Evolutionary conservation across 2,888 invertebrate genomes (phyloP).

Genomic region (Drosophila subsilvestris): DNA sequence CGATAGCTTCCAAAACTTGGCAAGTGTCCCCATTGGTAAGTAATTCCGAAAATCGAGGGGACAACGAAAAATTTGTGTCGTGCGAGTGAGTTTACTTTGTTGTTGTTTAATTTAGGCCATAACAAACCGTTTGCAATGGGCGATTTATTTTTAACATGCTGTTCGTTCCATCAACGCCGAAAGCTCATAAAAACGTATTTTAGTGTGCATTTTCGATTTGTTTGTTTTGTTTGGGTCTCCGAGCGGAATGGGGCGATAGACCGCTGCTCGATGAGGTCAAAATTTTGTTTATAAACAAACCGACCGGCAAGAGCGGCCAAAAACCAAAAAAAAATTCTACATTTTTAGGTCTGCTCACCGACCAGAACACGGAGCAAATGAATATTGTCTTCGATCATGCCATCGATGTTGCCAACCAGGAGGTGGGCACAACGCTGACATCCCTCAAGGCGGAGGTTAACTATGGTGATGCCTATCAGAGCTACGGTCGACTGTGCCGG

Average conservation of each 20-base stretch:
- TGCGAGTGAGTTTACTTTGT: conserved; percentile 23
- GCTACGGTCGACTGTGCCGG: conserved; percentile 85
- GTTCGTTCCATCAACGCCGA: conserved; percentile 74
- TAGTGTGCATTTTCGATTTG: conserved; percentile 56
- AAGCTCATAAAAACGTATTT: conserved; percentile 71
- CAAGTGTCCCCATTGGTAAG: conserved; percentile 71
- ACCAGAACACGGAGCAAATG: conserved; percentile 78
- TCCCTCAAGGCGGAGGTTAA: conserved; percentile 82
- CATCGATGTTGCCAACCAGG: conserved; percentile 78
- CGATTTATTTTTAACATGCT: conserved; percentile 78
- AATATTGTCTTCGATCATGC: conserved; percentile 80
- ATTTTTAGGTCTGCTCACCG: conserved; percentile 77
- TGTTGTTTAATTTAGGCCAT: conserved; percentile 14
- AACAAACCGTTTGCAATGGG: conserved; percentile 48
- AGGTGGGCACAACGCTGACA: conserved; percentile 63
- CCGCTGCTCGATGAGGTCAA: conserved; percentile 58
- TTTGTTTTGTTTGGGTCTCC: conserved; percentile 59
- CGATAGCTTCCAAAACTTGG: conserved; percentile 49
- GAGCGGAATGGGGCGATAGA: conserved; percentile 28
- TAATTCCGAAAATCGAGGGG: conserved; percentile 20
- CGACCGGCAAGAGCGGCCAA: conserved; percentile 44
- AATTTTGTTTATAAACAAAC: conserved; percentile 74
- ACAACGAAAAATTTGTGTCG: conserved; percentile 38
- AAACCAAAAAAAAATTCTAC: not conserved
- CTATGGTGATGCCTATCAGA: conserved; percentile 86